Conservation (phyloP, 35 echinoderm and acorn worm species). For the Lytechinus variegatus region DNA sequence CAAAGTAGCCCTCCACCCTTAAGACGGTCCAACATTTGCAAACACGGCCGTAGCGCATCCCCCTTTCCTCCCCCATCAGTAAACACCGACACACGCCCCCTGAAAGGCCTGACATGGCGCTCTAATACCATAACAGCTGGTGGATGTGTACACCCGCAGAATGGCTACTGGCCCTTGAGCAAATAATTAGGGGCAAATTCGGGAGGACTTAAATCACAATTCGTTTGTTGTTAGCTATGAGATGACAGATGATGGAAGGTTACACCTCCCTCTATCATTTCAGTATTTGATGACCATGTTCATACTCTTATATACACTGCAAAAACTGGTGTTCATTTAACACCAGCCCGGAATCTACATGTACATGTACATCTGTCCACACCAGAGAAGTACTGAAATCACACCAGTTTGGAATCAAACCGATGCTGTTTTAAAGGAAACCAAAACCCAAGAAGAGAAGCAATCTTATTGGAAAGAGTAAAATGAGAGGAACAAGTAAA, state of each 20-base stretch:
- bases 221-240: conserved; percentile 38
- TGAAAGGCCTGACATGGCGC: conserved; percentile 9
- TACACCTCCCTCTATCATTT: background rate
- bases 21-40: background rate
- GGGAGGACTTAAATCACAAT: conserved; percentile 66
- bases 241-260: conserved; percentile 1
- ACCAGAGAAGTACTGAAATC: no score
- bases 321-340: no score
- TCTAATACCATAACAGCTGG: conserved; percentile 25
- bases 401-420: no score
- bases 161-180: conserved; percentile 36
- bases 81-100: conserved; percentile 17
- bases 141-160: conserved; percentile 10
- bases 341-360: no score
- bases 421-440: no score
- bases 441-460: no score
- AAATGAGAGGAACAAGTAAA: no score
- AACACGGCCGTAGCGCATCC: background rate
- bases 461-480: no score
- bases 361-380: no score
- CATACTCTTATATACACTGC: background rate
- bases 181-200: conserved; percentile 76
- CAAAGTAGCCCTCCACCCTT: background rate
- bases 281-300: background rate
- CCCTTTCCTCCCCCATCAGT: background rate